These are phyloP conservation scores for Aphelinus atriplicis DNA, from an alignment of 1,140 invertebrate genomes.

Conservation along the genomic window DNA sequence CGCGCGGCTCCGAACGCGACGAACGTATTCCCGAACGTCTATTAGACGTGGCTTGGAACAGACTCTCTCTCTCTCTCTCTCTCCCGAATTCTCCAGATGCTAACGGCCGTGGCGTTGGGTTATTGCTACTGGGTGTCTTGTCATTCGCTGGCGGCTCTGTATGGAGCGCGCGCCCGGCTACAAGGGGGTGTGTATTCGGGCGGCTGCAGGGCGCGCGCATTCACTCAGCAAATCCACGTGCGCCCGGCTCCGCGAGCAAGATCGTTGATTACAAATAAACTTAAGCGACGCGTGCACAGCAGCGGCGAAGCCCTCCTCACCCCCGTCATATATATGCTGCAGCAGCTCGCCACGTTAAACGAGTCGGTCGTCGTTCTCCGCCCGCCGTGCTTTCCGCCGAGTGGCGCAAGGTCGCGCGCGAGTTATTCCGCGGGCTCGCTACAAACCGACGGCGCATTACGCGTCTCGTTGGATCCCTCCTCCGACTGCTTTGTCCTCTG, in stretches of 20 bases:
- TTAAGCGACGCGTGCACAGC: constrained; percentile 40
- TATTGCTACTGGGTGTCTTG: constrained; percentile 23
- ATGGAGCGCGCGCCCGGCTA: background rate
- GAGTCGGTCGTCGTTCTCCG: background rate
- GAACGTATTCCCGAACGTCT: constrained; percentile 5
- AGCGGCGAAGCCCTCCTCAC: background rate
- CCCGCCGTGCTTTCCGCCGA: background rate
- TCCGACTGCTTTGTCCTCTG: background rate
- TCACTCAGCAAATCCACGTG: constrained; percentile 24
- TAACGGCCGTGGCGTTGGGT: constrained; percentile 8
- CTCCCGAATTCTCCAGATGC: constrained; percentile 14
- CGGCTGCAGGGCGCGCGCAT: background rate
- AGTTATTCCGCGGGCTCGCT: constrained; percentile 3
- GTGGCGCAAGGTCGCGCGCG: background rate
- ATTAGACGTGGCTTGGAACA: constrained; percentile 24
- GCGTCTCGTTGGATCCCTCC: constrained; percentile 10
- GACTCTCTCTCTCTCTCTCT: too few relatives aligned
- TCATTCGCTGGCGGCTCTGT: background rate
- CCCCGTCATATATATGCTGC: background rate
- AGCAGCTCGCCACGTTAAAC: too few relatives aligned
- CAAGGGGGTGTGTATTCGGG: too few relatives aligned
- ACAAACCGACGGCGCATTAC: constrained; percentile 4
- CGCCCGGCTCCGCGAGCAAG: constrained; percentile 29
- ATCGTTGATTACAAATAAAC: constrained; percentile 52
- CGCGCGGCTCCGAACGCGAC: too few relatives aligned